phyloP scores from a whole-genome alignment of 2,113 vertebrate species.

The Poecile atricapillus region DNA sequence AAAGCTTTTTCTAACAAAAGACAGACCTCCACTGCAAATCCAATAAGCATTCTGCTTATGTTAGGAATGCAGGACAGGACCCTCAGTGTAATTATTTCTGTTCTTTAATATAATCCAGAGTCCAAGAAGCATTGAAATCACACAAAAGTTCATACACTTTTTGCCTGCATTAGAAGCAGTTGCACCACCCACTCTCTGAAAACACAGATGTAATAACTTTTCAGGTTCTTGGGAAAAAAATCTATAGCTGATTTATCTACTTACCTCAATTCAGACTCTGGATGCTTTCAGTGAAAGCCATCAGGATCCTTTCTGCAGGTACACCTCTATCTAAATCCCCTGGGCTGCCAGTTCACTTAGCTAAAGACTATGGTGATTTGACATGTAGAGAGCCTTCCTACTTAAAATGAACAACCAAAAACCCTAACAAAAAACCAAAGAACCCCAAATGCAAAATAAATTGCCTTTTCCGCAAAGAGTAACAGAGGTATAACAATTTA shows the following conservation, averaged over 20 bases:
- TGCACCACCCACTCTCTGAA: not conserved
- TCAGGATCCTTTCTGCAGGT: not conserved
- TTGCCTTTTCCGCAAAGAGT: not conserved
- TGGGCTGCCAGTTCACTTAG: not conserved
- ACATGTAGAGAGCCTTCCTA: not conserved
- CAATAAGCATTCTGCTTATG: slow-evolving; percentile 38
- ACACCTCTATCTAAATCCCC: not conserved
- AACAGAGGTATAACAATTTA: not conserved
- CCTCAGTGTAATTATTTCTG: slow-evolving; percentile 27
- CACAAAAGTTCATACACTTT: not conserved
- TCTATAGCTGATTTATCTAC: not conserved
- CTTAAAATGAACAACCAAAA: accelerated
- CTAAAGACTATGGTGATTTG: not conserved
- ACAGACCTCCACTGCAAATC: slow-evolving; percentile 42
- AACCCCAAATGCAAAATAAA: accelerated
- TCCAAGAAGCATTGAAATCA: not conserved
- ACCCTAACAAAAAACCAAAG: not conserved
- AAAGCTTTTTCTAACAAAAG: slow-evolving; percentile 41
- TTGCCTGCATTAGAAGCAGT: not conserved
- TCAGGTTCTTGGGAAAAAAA: not conserved
- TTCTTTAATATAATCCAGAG: slow-evolving; percentile 38
- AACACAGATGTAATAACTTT: not conserved
- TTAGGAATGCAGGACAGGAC: slow-evolving; percentile 43
- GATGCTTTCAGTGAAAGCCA: not conserved
- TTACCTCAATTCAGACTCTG: not conserved